Base-by-base conservation (phyloP, 2,797 vertebrate species). In the Aldrovandia affinis region DNA sequence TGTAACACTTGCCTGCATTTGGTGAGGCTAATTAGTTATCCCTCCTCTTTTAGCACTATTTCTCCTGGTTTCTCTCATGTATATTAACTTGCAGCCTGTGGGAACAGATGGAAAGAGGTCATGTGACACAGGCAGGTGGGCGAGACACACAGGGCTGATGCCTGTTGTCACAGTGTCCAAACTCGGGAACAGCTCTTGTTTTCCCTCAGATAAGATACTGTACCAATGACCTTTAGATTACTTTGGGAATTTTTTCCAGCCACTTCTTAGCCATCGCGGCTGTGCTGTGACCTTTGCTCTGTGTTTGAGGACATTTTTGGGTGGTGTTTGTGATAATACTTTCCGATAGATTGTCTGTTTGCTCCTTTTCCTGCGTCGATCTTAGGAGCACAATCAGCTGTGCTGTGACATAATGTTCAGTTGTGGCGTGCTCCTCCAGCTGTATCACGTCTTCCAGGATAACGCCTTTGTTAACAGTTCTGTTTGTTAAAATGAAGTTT, bases 121-220 rank as follows among this genome's bases (percentile, higher is more conserved):
- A 86, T 80, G 83, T 85, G 86, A 86, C 80, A 50, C 28, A 57
- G 52, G 63, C 88, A 88, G 87, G 83, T 88, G 85, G 83, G 81
- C 79, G 68, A 81, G 83, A 75, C 55, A 86, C 77, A 78, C 82
- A 85, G 68, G 83, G 78, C 70, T 83, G 36, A 28, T 50, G 80
- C 61, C 50, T 47, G 81, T 87, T 68, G 82, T 70, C 78, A 81
- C 78, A 54, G 47, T 33, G 47, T 70, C 63, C 80, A 30, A 63
- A 75, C 82, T 12, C 59, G 63, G 83, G 81, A 65, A 54, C 65
- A 0, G 61, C 18, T 57, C 81, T 85, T 83, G 80, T 83, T 65
- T 54, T 80, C 77, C 50, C 42, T 73, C 28, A 84, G 81, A 85
- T 81, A 61, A 85, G 79, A 81, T 70, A 50, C 83, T 47, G 59